A percentile compares a stretch with the other conserved stretches of the same genome.
Conservation (phyloP, 2,888 invertebrate genomes). For the Eretmocerus hayati region DNA sequence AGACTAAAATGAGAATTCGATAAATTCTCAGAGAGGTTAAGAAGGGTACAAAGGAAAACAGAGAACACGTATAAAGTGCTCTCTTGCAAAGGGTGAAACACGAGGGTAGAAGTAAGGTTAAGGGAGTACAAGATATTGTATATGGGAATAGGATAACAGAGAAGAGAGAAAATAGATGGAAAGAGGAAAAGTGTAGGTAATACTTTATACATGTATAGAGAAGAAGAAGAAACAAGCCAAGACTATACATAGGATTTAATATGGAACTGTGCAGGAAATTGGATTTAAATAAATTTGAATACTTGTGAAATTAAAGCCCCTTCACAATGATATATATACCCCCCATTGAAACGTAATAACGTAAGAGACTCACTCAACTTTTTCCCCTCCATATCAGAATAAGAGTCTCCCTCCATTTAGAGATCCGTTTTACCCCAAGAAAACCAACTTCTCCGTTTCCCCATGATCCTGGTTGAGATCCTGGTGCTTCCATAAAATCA, state of each 20-base stretch:
- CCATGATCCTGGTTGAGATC: no score
- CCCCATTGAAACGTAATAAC: conserved; percentile 43
- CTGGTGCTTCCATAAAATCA: no score
- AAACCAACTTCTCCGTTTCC: no score
- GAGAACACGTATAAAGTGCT: background rate
- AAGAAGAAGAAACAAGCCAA: conserved; percentile 18
- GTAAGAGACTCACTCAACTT: conserved; percentile 25
- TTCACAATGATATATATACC: conserved; percentile 37
- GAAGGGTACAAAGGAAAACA: conserved; percentile 1
- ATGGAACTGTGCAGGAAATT: conserved; percentile 39
- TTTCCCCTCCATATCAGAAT: background rate
- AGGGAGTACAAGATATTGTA: background rate
- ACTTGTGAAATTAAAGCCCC: conserved; percentile 45
- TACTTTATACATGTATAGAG: no score
- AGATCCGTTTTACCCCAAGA: no score
- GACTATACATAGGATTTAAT: conserved; percentile 39
- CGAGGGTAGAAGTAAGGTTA: background rate
- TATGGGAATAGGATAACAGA: conserved; percentile 17
- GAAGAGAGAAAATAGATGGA: conserved; percentile 17
- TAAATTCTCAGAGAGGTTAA: conserved; percentile 9
- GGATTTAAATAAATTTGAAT: conserved; percentile 45
- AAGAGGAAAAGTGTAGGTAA: background rate
- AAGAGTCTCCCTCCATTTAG: no score
- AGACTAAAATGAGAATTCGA: conserved; percentile 13
- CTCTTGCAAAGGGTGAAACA: background rate